Percentiles rank a stretch among this genome's conserved stretches.
These are phyloP conservation scores for Drosophila littoralis DNA, from an alignment of 1,140 invertebrate species.

Conservation along the genomic window DNA sequence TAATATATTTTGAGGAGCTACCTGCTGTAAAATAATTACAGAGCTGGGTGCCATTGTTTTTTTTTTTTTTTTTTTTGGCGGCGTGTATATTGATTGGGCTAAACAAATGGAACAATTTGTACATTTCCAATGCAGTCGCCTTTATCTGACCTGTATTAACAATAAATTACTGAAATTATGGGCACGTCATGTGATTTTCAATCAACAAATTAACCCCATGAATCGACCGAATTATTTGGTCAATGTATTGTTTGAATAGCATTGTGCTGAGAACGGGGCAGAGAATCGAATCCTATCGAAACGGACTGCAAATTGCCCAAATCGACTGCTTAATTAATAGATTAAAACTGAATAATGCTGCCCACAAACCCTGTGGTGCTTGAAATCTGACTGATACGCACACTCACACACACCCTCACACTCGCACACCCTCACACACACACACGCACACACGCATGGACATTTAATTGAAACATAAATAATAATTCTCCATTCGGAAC, in stretches of 20 bases:
- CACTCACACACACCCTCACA: not conserved
- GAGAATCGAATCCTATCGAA: not conserved
- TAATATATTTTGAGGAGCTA: not conserved
- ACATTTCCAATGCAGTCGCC: not conserved
- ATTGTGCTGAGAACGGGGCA: not conserved
- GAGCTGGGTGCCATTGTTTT: not conserved
- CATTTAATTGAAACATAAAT: conserved; percentile 77
- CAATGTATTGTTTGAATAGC: conserved; percentile 50
- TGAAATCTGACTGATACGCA: not conserved
- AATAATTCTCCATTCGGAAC: conserved; percentile 54
- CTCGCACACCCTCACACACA: conserved; percentile 1
- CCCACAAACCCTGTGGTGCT: conserved; percentile 23
- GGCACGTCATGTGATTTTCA: conserved; percentile 41
- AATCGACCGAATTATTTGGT: conserved; percentile 69
- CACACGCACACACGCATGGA: conserved; percentile 5
- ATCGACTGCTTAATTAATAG: conserved; percentile 77
- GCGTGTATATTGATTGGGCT: conserved; percentile 10
- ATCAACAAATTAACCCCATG: conserved; percentile 75
- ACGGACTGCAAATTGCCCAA: conserved; percentile 34
- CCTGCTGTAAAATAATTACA: not conserved
- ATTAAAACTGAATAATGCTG: conserved; percentile 74
- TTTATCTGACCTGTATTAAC: conserved; percentile 22
- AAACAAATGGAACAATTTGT: conserved; percentile 14
- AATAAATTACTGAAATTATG: conserved; percentile 33
- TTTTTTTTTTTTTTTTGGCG: not conserved